phyloP scores from a whole-genome alignment of 2,797 vertebrate species.

The Argentina silus region DNA sequence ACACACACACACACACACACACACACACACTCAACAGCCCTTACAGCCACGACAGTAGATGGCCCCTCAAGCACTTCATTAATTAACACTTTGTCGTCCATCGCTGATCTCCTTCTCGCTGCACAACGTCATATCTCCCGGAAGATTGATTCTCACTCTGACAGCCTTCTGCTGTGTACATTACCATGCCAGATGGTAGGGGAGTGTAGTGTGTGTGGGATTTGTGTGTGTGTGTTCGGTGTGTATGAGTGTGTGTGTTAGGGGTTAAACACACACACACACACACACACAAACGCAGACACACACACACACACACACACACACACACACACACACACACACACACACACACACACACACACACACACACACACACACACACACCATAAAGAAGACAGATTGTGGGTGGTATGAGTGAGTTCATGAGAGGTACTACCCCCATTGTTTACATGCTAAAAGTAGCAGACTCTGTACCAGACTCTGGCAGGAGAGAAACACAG shows the following conservation, averaged over 20 bases:
- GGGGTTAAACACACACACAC: slow-evolving; percentile 38
- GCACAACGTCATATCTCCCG: slow-evolving; percentile 51
- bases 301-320: no score
- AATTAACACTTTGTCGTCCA: slow-evolving; percentile 66
- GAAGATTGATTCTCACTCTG: slow-evolving; percentile 63
- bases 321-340: no score
- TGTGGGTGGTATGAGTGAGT: slow-evolving; percentile 10
- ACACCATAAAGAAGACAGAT: slow-evolving; percentile 17
- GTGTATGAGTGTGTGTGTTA: background rate
- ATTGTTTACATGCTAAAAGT: background rate
- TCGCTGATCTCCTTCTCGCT: slow-evolving; percentile 39
- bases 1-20: no score
- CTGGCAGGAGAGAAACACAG: no score
- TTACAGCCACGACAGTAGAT: no score
- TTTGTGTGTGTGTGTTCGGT: no score
- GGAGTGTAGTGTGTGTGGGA: background rate
- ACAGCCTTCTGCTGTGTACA: slow-evolving; percentile 51
- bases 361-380: background rate
- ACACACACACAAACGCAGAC: background rate
- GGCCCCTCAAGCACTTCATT: slow-evolving; percentile 48
- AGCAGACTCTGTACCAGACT: background rate
- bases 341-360: background rate
- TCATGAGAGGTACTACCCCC: background rate
- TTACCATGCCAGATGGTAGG: slow-evolving; percentile 58
- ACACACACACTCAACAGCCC: no score